Percentiles rank a stretch among this genome's conserved stretches.
These are phyloP conservation scores for Heterocephalus glaber DNA, from an alignment of 2,113 vertebrate genomes.

Conservation along the genomic window DNA sequence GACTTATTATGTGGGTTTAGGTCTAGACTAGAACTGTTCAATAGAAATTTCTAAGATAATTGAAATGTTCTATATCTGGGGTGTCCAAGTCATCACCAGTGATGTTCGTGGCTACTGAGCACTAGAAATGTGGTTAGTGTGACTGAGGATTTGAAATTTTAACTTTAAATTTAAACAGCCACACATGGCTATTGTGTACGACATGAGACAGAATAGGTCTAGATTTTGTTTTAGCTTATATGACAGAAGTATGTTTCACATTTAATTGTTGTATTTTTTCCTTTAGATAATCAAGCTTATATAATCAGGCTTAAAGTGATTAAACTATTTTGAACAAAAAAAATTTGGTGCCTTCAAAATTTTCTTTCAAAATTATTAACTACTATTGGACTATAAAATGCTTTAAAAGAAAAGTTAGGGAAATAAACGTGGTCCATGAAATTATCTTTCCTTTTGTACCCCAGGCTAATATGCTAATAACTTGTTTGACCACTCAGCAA, in stretches of 20 bases:
- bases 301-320: neutral
- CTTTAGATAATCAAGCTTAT: neutral
- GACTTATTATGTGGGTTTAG: neutral
- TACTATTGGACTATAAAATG: neutral
- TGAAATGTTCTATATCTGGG: neutral
- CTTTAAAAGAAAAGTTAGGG: neutral
- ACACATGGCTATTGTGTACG: neutral
- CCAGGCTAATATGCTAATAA: neutral
- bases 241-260: neutral
- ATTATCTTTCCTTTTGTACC: neutral
- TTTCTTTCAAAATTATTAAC: neutral
- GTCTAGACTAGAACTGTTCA: neutral
- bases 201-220: neutral
- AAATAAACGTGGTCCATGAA: neutral
- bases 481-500: neutral
- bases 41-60: neutral
- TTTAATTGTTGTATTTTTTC: neutral
- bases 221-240: neutral
- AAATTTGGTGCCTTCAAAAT: neutral
- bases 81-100: neutral
- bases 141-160: neutral
- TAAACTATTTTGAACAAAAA: neutral
- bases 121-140: neutral
- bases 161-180: no score
- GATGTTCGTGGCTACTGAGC: neutral